Conservation (phyloP, 2,888 invertebrate genomes). For the Nomada flava region DNA sequence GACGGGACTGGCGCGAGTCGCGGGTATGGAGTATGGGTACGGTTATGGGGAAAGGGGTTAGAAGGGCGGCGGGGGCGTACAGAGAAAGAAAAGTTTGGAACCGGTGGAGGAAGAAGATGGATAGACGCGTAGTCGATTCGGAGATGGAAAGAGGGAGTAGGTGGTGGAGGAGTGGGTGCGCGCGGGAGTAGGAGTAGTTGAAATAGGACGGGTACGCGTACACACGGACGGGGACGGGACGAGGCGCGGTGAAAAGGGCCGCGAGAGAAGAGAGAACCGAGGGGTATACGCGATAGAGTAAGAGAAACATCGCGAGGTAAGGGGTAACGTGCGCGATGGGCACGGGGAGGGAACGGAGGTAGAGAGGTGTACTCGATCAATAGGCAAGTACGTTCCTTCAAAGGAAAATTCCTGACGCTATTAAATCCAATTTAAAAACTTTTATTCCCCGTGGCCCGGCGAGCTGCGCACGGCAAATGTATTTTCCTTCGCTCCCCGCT, state of each 20-base stretch:
- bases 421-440: conserved; percentile 84
- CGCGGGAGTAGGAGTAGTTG: conserved; percentile 32
- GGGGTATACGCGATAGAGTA: conserved; percentile 4
- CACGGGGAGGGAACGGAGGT: conserved; percentile 35
- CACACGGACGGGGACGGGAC: conserved; percentile 26
- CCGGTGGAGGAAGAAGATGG: conserved; percentile 50
- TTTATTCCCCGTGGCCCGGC: conserved; percentile 72
- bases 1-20: background rate
- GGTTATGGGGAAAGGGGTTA: background rate
- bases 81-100: conserved; percentile 57
- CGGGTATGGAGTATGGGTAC: background rate
- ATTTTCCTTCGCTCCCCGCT: conserved; percentile 72
- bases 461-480: conserved; percentile 73
- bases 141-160: conserved; percentile 38
- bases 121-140: conserved; percentile 61
- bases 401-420: conserved; percentile 83
- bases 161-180: background rate
- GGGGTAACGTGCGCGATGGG: conserved; percentile 46
- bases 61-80: conserved; percentile 10
- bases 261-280: conserved; percentile 29
- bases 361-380: conserved; percentile 75
- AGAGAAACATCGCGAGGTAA: conserved; percentile 56
- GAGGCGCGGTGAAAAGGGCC: conserved; percentile 34
- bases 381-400: conserved; percentile 80
- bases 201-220: conserved; percentile 45